These are phyloP conservation scores for Eristalis tenax DNA, from an alignment of 2,888 invertebrate species.

Conservation along the genomic window DNA sequence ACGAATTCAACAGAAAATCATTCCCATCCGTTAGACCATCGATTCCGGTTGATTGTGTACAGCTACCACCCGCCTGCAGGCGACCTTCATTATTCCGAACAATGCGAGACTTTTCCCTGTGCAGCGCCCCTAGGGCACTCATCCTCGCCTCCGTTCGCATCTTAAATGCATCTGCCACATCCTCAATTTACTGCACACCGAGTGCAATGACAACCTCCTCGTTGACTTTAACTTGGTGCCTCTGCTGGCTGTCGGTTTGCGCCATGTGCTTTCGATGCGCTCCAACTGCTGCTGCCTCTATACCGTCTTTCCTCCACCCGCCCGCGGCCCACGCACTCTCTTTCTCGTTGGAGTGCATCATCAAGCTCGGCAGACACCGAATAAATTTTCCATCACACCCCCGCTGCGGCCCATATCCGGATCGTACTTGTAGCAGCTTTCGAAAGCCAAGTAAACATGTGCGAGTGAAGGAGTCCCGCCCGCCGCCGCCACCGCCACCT, in stretches of 20 bases:
- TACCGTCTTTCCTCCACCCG: too few species aligned
- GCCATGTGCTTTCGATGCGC: not conserved
- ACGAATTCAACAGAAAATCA: not conserved
- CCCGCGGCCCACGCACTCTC: not conserved
- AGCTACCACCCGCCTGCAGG: not conserved
- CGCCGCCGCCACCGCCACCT: not conserved
- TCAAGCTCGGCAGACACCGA: not conserved
- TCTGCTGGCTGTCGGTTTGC: conserved; percentile 2
- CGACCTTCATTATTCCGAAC: not conserved
- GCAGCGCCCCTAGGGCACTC: not conserved
- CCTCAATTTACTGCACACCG: conserved; percentile 6
- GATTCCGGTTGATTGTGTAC: not conserved
- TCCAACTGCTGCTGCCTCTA: not conserved
- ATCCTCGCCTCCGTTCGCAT: not conserved
- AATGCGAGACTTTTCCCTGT: not conserved
- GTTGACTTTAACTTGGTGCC: conserved; percentile 40
- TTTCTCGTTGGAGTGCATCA: not conserved
- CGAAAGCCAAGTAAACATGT: not conserved
- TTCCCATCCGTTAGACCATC: not conserved
- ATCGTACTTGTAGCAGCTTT: not conserved
- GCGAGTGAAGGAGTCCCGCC: not conserved
- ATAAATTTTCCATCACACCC: not conserved
- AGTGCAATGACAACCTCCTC: conserved; percentile 7
- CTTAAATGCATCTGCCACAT: not conserved
- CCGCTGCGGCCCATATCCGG: not conserved